phyloP scores from a whole-genome alignment of 2,113 vertebrate genomes.

The Tauraco erythrolophus region DNA sequence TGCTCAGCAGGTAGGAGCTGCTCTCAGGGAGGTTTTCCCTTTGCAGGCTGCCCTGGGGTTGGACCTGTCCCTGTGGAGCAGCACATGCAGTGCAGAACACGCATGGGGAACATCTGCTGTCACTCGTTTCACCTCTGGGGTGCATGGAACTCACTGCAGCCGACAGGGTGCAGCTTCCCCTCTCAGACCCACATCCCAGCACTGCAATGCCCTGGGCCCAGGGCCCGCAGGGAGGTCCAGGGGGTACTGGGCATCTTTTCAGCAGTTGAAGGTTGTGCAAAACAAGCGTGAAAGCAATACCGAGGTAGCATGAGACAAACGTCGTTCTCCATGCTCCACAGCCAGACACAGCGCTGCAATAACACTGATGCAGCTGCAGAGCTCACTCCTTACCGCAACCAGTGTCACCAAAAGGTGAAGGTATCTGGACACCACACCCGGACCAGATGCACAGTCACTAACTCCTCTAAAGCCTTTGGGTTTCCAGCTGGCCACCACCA shows the following conservation, averaged over 20 bases:
- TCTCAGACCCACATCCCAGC: background rate
- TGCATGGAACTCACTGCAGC: background rate
- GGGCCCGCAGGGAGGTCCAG: background rate
- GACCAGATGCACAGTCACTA: background rate
- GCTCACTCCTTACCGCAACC: background rate
- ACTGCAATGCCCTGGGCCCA: background rate
- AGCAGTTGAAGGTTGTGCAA: background rate
- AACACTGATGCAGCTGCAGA: background rate
- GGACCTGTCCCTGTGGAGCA: background rate
- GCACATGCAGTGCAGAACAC: background rate
- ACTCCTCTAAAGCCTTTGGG: background rate
- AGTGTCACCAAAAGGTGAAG: background rate
- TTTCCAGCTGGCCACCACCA: background rate
- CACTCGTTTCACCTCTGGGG: background rate
- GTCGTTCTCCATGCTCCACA: rapidly evolving
- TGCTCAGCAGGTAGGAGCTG: background rate
- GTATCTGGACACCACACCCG: background rate
- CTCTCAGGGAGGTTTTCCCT: background rate
- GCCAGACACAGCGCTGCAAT: background rate
- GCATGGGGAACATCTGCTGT: rapidly evolving
- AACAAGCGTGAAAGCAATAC: background rate
- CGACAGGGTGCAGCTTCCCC: rapidly evolving
- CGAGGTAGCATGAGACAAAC: background rate
- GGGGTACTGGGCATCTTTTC: background rate
- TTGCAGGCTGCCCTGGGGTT: background rate